These are phyloP conservation scores for Porites lutea DNA, from an alignment of 64 coral and sea anemone species.

Conservation along the genomic window DNA sequence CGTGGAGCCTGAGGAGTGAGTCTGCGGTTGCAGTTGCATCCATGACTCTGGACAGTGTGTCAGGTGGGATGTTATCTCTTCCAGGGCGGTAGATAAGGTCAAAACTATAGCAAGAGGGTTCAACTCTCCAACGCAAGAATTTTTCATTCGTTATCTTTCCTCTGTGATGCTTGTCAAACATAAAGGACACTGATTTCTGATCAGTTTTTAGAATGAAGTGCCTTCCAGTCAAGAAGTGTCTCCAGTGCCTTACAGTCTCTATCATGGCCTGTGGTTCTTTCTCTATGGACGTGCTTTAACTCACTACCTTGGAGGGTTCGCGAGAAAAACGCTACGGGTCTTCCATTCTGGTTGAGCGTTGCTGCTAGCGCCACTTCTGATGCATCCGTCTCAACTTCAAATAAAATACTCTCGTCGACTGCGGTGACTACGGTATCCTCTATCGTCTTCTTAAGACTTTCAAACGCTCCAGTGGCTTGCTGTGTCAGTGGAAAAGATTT, in stretches of 20 bases:
- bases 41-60: conserved; percentile 47
- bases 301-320: conserved; percentile 3
- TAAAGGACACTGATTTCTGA: conserved; percentile 67
- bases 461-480: conserved; percentile 3
- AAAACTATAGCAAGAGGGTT: conserved; percentile 54
- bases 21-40: conserved; percentile 11
- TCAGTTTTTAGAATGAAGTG: conserved; percentile 66
- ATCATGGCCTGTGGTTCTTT: conserved; percentile 54
- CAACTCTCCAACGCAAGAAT: conserved; percentile 40
- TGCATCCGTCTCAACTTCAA: conserved; percentile 73
- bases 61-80: conserved; percentile 45
- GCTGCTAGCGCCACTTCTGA: conserved; percentile 66
- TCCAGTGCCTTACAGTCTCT: conserved; percentile 62
- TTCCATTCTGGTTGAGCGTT: conserved; percentile 65
- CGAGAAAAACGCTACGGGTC: conserved; percentile 65
- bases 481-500: conserved; percentile 53
- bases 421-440: conserved; percentile 28
- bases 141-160: conserved; percentile 69
- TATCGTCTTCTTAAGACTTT: conserved; percentile 22
- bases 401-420: conserved; percentile 58
- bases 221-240: conserved; percentile 52
- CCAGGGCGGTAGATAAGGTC: conserved; percentile 60
- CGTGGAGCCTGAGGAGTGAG: conserved; percentile 37
- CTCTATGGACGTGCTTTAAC: conserved; percentile 56
- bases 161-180: conserved; percentile 36